Conservation (phyloP, 2,797 vertebrate species). For the Poecilia wingei region DNA sequence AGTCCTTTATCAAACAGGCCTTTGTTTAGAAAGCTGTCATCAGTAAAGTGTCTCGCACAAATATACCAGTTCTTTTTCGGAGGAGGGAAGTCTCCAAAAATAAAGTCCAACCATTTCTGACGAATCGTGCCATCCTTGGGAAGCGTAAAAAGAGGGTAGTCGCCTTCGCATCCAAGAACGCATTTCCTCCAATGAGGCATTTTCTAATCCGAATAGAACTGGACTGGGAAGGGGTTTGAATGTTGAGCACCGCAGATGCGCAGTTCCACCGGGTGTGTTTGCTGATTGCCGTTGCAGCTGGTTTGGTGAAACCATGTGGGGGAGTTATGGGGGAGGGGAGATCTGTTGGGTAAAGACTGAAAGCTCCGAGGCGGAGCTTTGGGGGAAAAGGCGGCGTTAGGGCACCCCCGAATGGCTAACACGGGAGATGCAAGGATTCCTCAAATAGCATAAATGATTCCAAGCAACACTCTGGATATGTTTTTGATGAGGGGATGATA, state of each 20-base stretch:
- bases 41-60: not conserved
- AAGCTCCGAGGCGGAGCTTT: not conserved
- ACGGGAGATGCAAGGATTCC: not conserved
- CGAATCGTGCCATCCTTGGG: not conserved
- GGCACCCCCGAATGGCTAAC: not conserved
- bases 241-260: too few relatives aligned
- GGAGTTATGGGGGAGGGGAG: not conserved
- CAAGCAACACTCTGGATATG: too few relatives aligned
- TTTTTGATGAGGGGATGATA: too few relatives aligned
- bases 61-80: not conserved
- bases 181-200: slow-evolving; percentile 1
- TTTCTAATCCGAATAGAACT: not conserved
- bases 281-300: not conserved
- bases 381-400: not conserved
- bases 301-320: not conserved
- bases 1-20: not conserved
- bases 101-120: not conserved
- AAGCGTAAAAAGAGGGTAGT: not conserved
- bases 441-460: not conserved
- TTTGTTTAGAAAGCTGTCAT: slow-evolving; percentile 1
- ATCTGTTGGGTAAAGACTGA: not conserved
- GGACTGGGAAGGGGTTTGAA: too few relatives aligned
- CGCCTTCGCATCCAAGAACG: not conserved
- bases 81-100: not conserved
- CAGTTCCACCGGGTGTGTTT: not conserved